These are phyloP conservation scores for Epirrhoe alternata DNA, from an alignment of 2,888 invertebrate genomes.

Conservation along the genomic window DNA sequence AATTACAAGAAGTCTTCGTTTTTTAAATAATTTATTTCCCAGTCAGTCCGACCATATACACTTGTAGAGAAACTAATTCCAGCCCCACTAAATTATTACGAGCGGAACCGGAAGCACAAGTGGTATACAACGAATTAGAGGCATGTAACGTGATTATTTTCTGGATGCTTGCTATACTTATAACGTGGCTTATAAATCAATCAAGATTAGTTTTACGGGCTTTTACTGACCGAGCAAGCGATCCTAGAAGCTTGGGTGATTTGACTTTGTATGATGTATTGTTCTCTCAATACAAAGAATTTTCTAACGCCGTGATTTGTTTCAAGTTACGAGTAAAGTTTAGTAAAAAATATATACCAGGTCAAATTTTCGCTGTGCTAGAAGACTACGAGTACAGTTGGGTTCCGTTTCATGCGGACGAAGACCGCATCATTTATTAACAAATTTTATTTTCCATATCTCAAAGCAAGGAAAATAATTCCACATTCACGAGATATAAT, in stretches of 20 bases:
- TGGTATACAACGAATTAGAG: conserved; percentile 22
- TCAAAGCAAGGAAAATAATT: conserved; percentile 23
- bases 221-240: neutral
- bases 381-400: neutral
- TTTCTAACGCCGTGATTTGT: no score
- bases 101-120: conserved; percentile 19
- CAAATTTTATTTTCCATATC: neutral
- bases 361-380: no score
- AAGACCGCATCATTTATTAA: neutral
- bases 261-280: neutral
- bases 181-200: neutral
- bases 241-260: neutral
- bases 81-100: conserved; percentile 1
- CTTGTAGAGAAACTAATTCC: conserved; percentile 3
- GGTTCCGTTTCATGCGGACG: neutral
- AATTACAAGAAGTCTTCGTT: neutral
- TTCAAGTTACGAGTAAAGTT: no score
- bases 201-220: neutral
- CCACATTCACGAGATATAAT: conserved; percentile 48
- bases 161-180: neutral
- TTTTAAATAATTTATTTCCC: neutral
- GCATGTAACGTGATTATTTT: conserved; percentile 10
- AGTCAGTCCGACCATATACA: neutral
- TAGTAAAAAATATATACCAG: no score
- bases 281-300: no score